These are phyloP conservation scores for Taeniopygia guttata DNA, from an alignment of 2,797 vertebrate species.

Conservation along the genomic window DNA sequence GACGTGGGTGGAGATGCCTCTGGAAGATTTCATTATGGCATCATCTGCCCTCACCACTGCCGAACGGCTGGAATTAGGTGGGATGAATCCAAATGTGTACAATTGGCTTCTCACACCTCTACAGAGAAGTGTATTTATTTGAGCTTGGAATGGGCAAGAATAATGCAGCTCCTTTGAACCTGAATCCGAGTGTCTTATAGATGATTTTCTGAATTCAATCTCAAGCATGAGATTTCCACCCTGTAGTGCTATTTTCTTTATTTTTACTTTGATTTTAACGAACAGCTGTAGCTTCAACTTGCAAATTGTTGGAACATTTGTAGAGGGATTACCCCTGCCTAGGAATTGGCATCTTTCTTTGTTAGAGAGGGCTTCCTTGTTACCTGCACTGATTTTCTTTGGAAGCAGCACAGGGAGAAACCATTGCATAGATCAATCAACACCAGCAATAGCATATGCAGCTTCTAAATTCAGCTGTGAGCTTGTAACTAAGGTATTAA, in stretches of 20 bases:
- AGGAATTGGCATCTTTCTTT: neutral
- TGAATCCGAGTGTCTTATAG: neutral
- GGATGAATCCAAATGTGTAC: neutral
- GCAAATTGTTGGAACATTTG: neutral
- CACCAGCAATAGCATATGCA: neutral
- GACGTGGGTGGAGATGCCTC: neutral
- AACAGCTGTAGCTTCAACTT: neutral
- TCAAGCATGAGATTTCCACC: neutral
- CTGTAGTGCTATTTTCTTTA: neutral
- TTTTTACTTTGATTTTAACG: neutral
- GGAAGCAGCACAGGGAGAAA: neutral
- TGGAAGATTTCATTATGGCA: neutral
- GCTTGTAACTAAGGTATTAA: neutral
- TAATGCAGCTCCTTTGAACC: neutral
- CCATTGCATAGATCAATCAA: neutral
- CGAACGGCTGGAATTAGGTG: neutral
- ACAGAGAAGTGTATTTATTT: neutral
- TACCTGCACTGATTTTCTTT: neutral
- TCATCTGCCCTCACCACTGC: neutral
- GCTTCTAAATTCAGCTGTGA: slow-evolving; percentile 7
- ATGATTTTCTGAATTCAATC: neutral
- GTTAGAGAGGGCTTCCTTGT: neutral
- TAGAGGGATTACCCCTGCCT: neutral
- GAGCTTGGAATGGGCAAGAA: neutral
- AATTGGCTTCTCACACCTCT: neutral